Percentiles rank a stretch among this genome's conserved stretches.
Conservation (phyloP, 2,797 vertebrate genomes). For the Halcyon badia region DNA sequence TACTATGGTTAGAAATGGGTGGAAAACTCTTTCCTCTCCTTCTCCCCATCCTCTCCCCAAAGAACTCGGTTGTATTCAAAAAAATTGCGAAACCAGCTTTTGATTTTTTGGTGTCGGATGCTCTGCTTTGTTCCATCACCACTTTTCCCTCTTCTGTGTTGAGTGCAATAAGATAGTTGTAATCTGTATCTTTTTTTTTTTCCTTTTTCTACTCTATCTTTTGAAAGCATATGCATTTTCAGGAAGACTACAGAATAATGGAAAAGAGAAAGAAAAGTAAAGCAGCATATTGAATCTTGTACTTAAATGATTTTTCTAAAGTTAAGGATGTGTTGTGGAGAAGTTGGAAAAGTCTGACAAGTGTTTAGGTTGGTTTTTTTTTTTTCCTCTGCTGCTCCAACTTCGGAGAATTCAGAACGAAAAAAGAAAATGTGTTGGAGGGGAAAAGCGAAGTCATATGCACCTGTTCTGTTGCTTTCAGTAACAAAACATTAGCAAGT, state of each 20-base stretch:
- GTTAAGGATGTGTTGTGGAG: constrained; percentile 25
- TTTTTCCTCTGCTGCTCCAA: not conserved
- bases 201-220: not conserved
- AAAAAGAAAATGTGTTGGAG: constrained; percentile 74
- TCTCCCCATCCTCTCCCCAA: not conserved
- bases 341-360: constrained; percentile 44
- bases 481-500: constrained; percentile 55
- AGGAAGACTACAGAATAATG: not conserved
- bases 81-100: not conserved
- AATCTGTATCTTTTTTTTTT: not conserved
- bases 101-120: not conserved
- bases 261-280: constrained; percentile 29
- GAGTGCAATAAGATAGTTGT: not conserved
- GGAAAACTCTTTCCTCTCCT: not conserved
- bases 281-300: not conserved
- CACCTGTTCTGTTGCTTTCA: constrained; percentile 71
- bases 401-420: constrained; percentile 41
- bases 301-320: constrained; percentile 28
- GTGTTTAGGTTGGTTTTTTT: not conserved
- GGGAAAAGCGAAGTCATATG: constrained; percentile 37
- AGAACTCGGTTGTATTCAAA: not conserved
- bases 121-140: not conserved
- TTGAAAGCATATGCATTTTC: not conserved
- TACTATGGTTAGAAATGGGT: not conserved
- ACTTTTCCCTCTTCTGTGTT: not conserved